Percentiles rank a stretch among this genome's conserved stretches.
These are phyloP conservation scores for Spodoptera exigua DNA, from an alignment of 2,888 invertebrate genomes.

Conservation along the genomic window DNA sequence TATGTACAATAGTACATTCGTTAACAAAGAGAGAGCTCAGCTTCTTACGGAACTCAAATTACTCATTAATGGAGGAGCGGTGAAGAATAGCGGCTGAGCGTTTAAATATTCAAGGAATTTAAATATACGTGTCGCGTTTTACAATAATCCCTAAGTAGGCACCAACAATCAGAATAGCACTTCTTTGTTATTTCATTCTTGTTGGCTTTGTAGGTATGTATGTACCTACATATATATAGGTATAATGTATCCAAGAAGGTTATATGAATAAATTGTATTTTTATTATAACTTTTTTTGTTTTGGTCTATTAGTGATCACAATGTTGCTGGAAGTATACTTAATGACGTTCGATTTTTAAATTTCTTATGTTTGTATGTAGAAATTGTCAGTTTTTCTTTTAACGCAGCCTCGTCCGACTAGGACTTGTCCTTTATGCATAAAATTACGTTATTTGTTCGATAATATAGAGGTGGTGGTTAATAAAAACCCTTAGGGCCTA, in stretches of 20 bases:
- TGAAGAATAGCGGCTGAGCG: constrained; percentile 41
- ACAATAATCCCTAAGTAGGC: constrained; percentile 27
- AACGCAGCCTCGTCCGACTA: no score
- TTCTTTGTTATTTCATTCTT: constrained; percentile 1
- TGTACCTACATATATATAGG: background rate
- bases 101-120: constrained; percentile 60
- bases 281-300: no score
- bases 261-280: no score
- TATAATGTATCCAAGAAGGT: background rate
- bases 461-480: no score
- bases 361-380: no score
- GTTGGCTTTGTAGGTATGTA: background rate
- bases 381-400: no score
- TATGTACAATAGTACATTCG: constrained; percentile 40
- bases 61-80: constrained; percentile 57
- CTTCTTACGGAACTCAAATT: constrained; percentile 56
- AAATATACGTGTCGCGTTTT: constrained; percentile 44
- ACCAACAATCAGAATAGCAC: constrained; percentile 2
- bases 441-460: no score
- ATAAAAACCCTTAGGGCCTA: no score
- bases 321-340: no score
- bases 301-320: no score
- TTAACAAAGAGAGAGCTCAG: constrained; percentile 53
- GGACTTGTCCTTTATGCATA: no score
- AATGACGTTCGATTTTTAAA: no score